Percentiles rank a stretch among this genome's conserved stretches.
phyloP scores from a whole-genome alignment of 2,888 invertebrate genomes.

The Lepidochrysops patricia region DNA sequence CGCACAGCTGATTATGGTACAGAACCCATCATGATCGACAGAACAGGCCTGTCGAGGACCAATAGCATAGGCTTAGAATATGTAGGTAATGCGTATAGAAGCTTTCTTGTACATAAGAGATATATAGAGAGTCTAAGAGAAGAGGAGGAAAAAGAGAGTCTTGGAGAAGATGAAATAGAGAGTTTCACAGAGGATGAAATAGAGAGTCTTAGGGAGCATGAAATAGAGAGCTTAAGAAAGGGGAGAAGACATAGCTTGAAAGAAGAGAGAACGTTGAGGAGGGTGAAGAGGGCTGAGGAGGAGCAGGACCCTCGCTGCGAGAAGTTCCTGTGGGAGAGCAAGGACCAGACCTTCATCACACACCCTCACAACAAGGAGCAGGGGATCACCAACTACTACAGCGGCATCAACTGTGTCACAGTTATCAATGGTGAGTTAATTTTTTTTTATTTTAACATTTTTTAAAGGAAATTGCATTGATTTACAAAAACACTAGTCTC shows the following conservation, averaged over 20 bases:
- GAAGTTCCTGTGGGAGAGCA: conserved; percentile 32
- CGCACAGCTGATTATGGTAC: conserved; percentile 6
- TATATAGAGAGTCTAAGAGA: neutral
- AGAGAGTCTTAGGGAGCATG: neutral
- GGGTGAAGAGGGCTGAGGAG: conserved; percentile 35
- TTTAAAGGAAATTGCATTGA: neutral
- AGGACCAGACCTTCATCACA: conserved; percentile 31
- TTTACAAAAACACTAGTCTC: neutral
- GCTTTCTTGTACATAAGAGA: conserved; percentile 1
- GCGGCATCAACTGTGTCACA: conserved; percentile 45
- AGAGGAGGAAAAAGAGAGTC: neutral
- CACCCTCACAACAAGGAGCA: conserved; percentile 43
- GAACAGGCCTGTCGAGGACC: neutral
- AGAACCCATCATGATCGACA: neutral
- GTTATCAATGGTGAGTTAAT: conserved; percentile 49
- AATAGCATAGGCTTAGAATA: neutral
- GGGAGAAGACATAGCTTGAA: too few relatives aligned
- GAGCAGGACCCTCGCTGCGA: conserved; percentile 37
- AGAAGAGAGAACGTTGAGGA: too few relatives aligned
- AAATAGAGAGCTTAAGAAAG: neutral
- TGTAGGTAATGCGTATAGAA: neutral
- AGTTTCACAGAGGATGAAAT: too few relatives aligned
- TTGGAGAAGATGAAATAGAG: too few relatives aligned
- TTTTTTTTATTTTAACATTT: too few relatives aligned
- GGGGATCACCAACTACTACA: conserved; percentile 39